Evolutionary conservation across 2,888 invertebrate genomes (phyloP).

Genomic region (Acrocyrtus sp.): DNA sequence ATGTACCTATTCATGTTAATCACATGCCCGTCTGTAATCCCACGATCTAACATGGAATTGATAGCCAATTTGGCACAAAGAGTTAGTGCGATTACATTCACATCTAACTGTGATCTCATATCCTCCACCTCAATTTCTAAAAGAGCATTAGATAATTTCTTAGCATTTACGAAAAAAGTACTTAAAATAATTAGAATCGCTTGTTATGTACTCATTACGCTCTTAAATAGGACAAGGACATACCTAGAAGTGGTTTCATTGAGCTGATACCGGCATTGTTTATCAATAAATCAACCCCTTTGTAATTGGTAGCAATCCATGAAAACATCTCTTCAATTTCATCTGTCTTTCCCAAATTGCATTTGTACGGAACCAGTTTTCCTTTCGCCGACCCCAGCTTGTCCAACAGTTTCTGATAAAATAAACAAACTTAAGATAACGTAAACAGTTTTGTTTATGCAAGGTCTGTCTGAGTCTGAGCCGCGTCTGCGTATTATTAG

Average conservation of each 20-base stretch:
- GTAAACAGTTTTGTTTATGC: not conserved
- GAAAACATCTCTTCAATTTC: slow-evolving; percentile 54
- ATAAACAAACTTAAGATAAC: not conserved
- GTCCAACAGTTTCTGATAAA: slow-evolving; percentile 9
- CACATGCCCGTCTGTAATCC: slow-evolving; percentile 49
- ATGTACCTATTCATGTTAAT: slow-evolving; percentile 47
- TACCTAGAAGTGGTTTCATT: slow-evolving; percentile 47
- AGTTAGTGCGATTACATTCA: slow-evolving; percentile 47
- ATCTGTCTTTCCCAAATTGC: slow-evolving; percentile 50
- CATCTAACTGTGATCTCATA: slow-evolving; percentile 49
- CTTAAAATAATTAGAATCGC: too few species aligned
- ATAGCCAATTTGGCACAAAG: slow-evolving; percentile 42
- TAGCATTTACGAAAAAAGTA: not conserved
- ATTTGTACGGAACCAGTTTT: slow-evolving; percentile 49
- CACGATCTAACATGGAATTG: slow-evolving; percentile 44
- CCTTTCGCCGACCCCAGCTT: not conserved
- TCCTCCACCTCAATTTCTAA: slow-evolving; percentile 45
- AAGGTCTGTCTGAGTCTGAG: not conserved
- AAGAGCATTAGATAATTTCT: slow-evolving; percentile 1
- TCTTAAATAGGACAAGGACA: not conserved
- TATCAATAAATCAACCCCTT: slow-evolving; percentile 56
- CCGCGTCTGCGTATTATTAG: too few species aligned
- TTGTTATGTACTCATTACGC: not conserved
- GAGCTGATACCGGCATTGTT: slow-evolving; percentile 54
- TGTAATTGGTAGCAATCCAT: slow-evolving; percentile 49